phyloP scores from a whole-genome alignment of 2,888 invertebrate species.

The Yponomeuta plumbellus region DNA sequence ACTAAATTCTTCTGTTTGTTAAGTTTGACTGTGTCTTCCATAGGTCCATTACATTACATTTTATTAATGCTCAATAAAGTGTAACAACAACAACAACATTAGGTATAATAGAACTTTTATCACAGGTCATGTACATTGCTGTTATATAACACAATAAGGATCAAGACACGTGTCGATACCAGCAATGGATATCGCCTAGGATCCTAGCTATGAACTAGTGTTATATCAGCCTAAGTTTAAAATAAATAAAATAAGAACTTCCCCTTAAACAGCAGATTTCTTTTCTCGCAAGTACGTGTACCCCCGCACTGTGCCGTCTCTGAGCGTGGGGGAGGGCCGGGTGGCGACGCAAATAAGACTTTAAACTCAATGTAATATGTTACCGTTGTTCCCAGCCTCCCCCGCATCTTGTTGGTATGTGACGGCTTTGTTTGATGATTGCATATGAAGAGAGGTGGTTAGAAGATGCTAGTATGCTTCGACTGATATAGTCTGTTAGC shows the following conservation, averaged over 20 bases:
- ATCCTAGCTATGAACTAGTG: too few relatives aligned
- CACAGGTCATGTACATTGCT: too few relatives aligned
- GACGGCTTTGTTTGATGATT: constrained; percentile 8
- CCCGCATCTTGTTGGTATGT: not conserved
- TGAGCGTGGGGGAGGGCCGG: not conserved
- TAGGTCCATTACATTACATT: too few relatives aligned
- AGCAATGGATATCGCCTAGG: too few relatives aligned
- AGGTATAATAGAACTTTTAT: too few relatives aligned
- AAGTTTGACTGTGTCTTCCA: too few relatives aligned
- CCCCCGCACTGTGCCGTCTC: constrained; percentile 23
- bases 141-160: too few relatives aligned
- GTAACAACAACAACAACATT: too few relatives aligned
- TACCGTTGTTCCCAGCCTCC: not conserved
- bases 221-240: not conserved
- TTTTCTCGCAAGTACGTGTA: constrained; percentile 29
- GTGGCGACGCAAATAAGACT: constrained; percentile 20
- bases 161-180: too few relatives aligned
- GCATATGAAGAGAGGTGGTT: not conserved
- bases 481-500: too few relatives aligned
- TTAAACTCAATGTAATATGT: constrained; percentile 17
- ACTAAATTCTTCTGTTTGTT: too few relatives aligned
- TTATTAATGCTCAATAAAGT: too few relatives aligned
- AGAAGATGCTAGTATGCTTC: not conserved
- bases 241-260: constrained; percentile 14
- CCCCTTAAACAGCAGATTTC: constrained; percentile 27